Base-by-base conservation (phyloP, 2,113 vertebrate species). In the Lampris megalopsis region DNA sequence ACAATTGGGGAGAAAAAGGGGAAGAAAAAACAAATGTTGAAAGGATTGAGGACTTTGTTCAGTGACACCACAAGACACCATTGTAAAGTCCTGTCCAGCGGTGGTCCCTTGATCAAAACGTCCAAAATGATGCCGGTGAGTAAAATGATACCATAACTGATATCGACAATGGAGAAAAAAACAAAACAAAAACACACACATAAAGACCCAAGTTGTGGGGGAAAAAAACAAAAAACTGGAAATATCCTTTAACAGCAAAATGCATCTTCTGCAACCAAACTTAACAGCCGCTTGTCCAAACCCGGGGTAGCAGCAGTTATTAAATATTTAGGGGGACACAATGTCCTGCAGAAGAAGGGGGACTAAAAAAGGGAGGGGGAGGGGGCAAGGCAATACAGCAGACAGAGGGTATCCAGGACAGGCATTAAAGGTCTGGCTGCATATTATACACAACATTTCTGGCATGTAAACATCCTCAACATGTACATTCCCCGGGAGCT, bases 291-390 rank as follows among this genome's bases (percentile, higher is more conserved):
- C 40, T 6, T 66, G 74, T 66, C 53, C 53, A 41, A 75, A 62
- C 11, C 2, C 50, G 48, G 35, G 40, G 38, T 40, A 68, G 38
- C 37, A 75, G 2, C 6, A 10, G 9, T 3, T 38, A 84, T 80
- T 77, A 76, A 81, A 89, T 5, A 80, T 89, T 83, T 43, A 77
- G 36, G 41, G 56, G 80, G 71, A 71, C 68, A 79, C 56, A 53
- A n/a, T 66, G 64, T 87, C 68, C 73, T 66, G 5, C 1, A 6
- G 24, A 24, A 24, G 24, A 24, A 24, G 24, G 24, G 24, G 24
- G 24, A 24, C 24, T n/a, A 40, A 42, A 45, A 7, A 36, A 13
- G 24, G 13, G 43, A 37, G 13, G 4, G 37, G 6, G 4, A 53
- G 2, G 24, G 13, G 4, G 2, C 50, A 64, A 9, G 6, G 13